Conservation (phyloP, 2,888 invertebrate genomes). For the Ormyrus labotus region DNA sequence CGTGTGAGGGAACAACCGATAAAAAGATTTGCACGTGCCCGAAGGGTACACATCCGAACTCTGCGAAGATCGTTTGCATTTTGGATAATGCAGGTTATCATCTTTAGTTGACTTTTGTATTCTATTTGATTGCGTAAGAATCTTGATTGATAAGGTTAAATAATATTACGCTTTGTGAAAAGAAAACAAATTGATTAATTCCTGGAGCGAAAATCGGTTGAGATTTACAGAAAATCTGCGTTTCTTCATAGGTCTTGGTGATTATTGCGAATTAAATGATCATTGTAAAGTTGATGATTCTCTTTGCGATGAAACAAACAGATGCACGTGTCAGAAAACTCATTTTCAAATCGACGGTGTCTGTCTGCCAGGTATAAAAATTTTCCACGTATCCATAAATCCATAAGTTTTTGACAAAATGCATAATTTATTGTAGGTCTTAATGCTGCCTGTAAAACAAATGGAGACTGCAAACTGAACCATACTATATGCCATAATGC, state of each 20-base stretch:
- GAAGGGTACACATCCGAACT: slow-evolving; percentile 55
- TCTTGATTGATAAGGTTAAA: background rate
- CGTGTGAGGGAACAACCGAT: slow-evolving; percentile 55
- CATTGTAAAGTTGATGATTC: slow-evolving; percentile 58
- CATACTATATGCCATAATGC: slow-evolving; percentile 58
- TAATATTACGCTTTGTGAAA: background rate
- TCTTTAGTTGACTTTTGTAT: background rate
- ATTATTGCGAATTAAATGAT: slow-evolving; percentile 56
- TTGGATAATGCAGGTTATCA: slow-evolving; percentile 43
- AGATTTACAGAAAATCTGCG: background rate
- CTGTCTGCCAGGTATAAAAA: slow-evolving; percentile 61
- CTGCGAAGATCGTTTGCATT: slow-evolving; percentile 58
- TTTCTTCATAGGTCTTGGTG: slow-evolving; percentile 57
- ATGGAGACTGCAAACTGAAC: slow-evolving; percentile 53
- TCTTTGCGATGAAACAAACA: slow-evolving; percentile 47
- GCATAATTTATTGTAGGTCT: slow-evolving; percentile 57
- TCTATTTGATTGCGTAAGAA: background rate
- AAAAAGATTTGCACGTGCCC: slow-evolving; percentile 62
- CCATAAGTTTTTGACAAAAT: background rate
- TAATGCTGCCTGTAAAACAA: slow-evolving; percentile 55
- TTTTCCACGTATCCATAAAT: background rate
- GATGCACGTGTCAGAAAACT: slow-evolving; percentile 58
- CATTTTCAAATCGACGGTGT: slow-evolving; percentile 53
- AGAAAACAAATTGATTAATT: too few species aligned
- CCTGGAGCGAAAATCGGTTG: too few species aligned